Conservation (phyloP, 2,113 vertebrate species). For the Leptobrachium leishanense region DNA sequence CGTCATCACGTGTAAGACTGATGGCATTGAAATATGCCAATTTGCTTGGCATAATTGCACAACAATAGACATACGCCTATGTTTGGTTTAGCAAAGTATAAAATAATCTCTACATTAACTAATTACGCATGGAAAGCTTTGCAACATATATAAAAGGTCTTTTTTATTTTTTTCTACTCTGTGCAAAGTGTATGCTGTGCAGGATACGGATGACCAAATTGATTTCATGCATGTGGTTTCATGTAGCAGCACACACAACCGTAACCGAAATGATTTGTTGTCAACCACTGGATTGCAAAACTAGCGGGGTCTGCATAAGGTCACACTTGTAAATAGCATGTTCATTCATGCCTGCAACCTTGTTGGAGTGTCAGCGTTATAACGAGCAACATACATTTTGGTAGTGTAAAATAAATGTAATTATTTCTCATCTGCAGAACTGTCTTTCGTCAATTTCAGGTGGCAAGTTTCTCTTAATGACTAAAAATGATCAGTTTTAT, state of each 20-base stretch:
- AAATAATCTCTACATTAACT: too few relatives aligned
- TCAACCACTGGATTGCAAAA: background rate
- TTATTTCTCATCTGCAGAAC: background rate
- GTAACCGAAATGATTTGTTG: background rate
- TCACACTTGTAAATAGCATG: background rate
- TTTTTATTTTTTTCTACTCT: too few relatives aligned
- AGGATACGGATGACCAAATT: background rate
- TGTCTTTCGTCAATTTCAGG: background rate
- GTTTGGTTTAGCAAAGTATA: too few relatives aligned
- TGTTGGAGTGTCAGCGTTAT: background rate
- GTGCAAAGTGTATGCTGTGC: background rate
- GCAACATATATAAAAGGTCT: too few relatives aligned
- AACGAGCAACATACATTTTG: background rate
- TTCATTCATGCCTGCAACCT: background rate
- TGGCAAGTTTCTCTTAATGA: background rate
- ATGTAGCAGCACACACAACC: background rate
- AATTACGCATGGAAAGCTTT: too few relatives aligned
- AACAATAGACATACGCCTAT: too few relatives aligned
- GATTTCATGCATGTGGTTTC: background rate
- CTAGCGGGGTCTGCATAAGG: background rate
- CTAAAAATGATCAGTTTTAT: background rate
- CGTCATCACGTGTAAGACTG: too few relatives aligned
- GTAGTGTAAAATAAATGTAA: background rate
- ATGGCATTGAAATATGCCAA: too few relatives aligned
- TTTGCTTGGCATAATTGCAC: too few relatives aligned